These are phyloP conservation scores for Lepilemur ruficaudatus DNA, from an alignment of 2,797 vertebrate species.

Conservation along the genomic window DNA sequence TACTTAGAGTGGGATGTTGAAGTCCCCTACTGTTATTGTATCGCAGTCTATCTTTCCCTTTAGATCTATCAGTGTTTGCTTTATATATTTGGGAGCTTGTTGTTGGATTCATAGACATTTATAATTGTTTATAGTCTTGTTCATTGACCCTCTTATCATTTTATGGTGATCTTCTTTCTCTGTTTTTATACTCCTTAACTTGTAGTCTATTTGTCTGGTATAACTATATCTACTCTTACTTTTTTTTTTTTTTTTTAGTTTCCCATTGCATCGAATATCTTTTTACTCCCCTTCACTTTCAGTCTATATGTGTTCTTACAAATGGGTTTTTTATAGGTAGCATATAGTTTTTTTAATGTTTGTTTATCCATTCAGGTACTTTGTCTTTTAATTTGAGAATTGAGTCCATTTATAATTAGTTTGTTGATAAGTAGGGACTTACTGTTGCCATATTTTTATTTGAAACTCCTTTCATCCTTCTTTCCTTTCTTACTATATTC, in stretches of 20 bases:
- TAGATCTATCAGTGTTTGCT: not conserved
- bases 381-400: not conserved
- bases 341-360: not conserved
- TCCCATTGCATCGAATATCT: not conserved
- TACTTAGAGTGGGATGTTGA: not conserved
- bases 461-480: not conserved
- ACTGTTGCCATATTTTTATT: not conserved
- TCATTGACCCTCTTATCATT: not conserved
- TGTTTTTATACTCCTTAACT: not conserved
- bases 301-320: not conserved
- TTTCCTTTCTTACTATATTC: not conserved
- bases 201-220: not conserved
- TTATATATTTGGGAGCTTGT: not conserved
- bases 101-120: not conserved
- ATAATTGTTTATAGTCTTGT: not conserved
- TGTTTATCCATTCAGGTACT: not conserved
- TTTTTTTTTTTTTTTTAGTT: not conserved
- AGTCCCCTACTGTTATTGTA: not conserved
- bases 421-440: not conserved
- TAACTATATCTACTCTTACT: not conserved
- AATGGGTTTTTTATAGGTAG: not conserved
- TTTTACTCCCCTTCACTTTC: not conserved
- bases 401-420: not conserved
- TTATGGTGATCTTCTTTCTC: not conserved
- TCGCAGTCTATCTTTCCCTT: not conserved